Base-by-base conservation (phyloP, 2,113 vertebrate species). In the Etheostoma spectabile region DNA sequence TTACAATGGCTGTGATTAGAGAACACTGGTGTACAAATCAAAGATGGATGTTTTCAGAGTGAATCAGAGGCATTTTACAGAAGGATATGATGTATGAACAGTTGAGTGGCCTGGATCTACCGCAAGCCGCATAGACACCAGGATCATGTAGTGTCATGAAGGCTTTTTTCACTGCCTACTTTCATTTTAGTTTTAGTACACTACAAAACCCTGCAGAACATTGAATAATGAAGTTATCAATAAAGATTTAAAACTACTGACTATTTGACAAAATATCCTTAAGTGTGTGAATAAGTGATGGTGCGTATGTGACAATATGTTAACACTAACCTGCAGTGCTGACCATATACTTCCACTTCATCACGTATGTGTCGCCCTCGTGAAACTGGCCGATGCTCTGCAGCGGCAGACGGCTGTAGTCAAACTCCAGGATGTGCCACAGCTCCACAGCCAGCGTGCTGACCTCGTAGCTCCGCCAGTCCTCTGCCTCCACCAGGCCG, bases 341-440 rank as follows among this genome's bases (percentile, higher is more conserved):
- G 93, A 97, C 95, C 95, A 96, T 95, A 92, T 95, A 98, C 93
- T 97, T 97, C 97, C 97, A 99, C 90, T 99, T 99, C 75, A 99
- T 96, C 79, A 99, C 97, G 0, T 99, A 99, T 0, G 97, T 96
- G 8, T 98, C 97, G 1, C 97, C 97, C 73, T 99, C 97, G 0
- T 99, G 97, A 89, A 99, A 98, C 94, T 99, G 97, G 18, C 97
- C 97, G 12, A 98, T 97, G 92, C 97, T 99, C 92, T 97, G 97
- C 13, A 95, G 95, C 13, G 97, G 97, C 46, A 98, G 95, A 30
- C 97, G 92, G 87, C 97, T 99, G 62, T 99, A 99, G 93, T 99
- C 97, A 0, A 98, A 99, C 86, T 99, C 97, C 74, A 98, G 93
- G 85, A 98, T 97, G 75, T 99, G 97, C 97, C 97, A 98, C 38